A percentile compares a stretch with the other conserved stretches of the same genome.
Conservation (phyloP, 2,797 vertebrate genomes). For the Telmatherina bonti region DNA sequence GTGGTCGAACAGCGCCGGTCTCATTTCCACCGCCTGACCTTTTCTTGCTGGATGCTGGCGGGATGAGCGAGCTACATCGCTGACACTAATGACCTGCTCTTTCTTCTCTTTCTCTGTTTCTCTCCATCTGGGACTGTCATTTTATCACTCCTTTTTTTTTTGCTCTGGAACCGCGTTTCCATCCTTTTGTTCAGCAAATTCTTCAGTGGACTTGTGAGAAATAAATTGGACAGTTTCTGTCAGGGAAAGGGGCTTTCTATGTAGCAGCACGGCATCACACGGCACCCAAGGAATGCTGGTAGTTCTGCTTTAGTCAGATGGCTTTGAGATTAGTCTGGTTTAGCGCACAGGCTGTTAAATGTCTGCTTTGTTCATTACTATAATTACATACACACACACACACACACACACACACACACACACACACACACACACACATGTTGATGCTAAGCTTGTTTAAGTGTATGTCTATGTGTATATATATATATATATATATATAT, state of each 20-base stretch:
- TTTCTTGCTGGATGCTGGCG: slow-evolving; percentile 75
- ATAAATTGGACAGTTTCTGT: slow-evolving; percentile 52
- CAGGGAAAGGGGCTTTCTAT: slow-evolving; percentile 15
- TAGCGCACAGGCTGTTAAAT: background rate
- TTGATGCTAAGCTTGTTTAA: too few relatives aligned
- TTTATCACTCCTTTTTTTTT: slow-evolving; percentile 41
- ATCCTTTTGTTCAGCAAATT: slow-evolving; percentile 48
- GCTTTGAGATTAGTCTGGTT: too few relatives aligned
- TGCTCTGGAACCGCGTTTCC: slow-evolving; percentile 4
- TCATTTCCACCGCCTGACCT: slow-evolving; percentile 83
- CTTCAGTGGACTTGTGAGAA: slow-evolving; percentile 46
- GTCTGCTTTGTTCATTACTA: background rate
- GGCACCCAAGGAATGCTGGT: slow-evolving; percentile 4
- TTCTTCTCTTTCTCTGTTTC: slow-evolving; percentile 45
- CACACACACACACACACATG: too few relatives aligned
- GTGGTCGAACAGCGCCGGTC: slow-evolving; percentile 70
- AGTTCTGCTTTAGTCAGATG: slow-evolving; percentile 1
- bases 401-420: too few relatives aligned
- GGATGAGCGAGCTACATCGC: slow-evolving; percentile 77
- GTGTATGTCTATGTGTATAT: too few relatives aligned
- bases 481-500: too few relatives aligned
- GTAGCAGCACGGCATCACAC: background rate
- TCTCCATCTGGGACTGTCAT: slow-evolving; percentile 48
- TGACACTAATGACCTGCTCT: slow-evolving; percentile 80
- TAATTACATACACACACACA: background rate